Evolutionary conservation across 2,888 invertebrate species (phyloP).

Genomic region (Sicus ferrugineus): DNA sequence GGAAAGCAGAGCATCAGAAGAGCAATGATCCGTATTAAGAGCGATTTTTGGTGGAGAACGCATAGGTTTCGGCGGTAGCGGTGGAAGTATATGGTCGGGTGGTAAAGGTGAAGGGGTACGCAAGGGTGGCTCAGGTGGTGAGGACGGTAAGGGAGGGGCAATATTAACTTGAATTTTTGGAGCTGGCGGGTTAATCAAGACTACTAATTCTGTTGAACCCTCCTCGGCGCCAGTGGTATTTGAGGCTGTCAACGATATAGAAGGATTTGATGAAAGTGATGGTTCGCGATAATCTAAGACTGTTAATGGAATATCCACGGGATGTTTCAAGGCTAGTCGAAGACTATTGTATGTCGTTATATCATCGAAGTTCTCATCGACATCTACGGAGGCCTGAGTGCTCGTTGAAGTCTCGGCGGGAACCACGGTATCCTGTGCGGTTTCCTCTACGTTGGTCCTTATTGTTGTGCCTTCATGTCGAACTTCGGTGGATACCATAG

Average conservation of each 20-base stretch:
- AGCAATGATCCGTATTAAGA: slow-evolving; percentile 31
- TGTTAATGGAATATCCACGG: slow-evolving; percentile 73
- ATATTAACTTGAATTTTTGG: slow-evolving; percentile 66
- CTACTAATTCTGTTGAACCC: slow-evolving; percentile 62
- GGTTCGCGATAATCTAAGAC: slow-evolving; percentile 65
- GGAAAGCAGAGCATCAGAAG: slow-evolving; percentile 40
- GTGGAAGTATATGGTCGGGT: slow-evolving; percentile 72
- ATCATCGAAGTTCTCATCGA: slow-evolving; percentile 76
- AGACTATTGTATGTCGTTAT: slow-evolving; percentile 82
- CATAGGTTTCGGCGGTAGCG: slow-evolving; percentile 79
- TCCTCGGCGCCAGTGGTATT: slow-evolving; percentile 20
- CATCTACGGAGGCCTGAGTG: slow-evolving; percentile 64
- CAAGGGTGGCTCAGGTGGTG: slow-evolving; percentile 54
- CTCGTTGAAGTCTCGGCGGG: slow-evolving; percentile 41
- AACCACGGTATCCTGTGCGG: neutral
- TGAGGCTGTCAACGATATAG: slow-evolving; percentile 22
- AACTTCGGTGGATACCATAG: slow-evolving; percentile 50
- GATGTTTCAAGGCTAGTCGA: slow-evolving; percentile 86
- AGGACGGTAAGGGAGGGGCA: slow-evolving; percentile 55
- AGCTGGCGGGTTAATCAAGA: slow-evolving; percentile 62
- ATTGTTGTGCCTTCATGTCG: slow-evolving; percentile 50
- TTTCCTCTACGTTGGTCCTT: slow-evolving; percentile 43
- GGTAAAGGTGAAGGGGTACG: slow-evolving; percentile 60
- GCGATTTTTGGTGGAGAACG: neutral
- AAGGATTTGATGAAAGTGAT: neutral